Base-by-base conservation (phyloP, 1,140 invertebrate species). In the Chelonus insularis region DNA sequence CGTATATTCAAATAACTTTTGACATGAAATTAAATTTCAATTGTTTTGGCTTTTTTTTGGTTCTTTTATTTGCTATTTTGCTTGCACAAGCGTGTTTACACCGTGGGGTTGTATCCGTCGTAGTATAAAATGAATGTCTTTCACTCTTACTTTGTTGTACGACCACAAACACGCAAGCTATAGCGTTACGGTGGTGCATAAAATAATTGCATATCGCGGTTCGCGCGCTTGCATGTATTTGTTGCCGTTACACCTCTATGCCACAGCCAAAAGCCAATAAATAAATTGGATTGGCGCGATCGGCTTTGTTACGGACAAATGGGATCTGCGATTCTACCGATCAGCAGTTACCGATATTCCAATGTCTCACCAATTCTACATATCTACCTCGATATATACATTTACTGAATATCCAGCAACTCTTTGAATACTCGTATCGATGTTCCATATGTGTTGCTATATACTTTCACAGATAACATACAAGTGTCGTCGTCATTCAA, bases 241-340 rank as follows among this genome's bases (percentile, higher is more conserved):
- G 16, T 39, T 18, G 32, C 55, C 21, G 45, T 57, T 57, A 63
- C 66, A 65, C 50, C 48, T 52, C 39, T 55, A 36, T 59, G 63
- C 18, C 64, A 65, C 67, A 67, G 68, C 67, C 67, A 59, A 78
- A 78, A 81, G 78, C 77, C 76, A 80, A 81, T 81, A 78, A 80
- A 81, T 78, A 79, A 80, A 80, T 81, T 81, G 78, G 79, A 79
- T 80, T 77, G 72, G 59, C 71, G 60, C 67, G 72, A 74, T 71
- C 71, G 73, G 73, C 76, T 78, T 77, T 75, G 68, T 41, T 72
- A 57, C 69, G 63, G 70, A 76, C 78, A 79, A 81, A 81, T 79
- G 72, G 76, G 76, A 80, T 81, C 75, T 77, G 68, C 70, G 72
- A 78, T 77, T 78, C 66, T 72, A 73, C 67, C 75, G 77, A 81